A percentile compares a stretch with the other conserved stretches of the same genome.
Conservation (phyloP, 1,140 invertebrate genomes). For the Marisa cornuarietis region DNA sequence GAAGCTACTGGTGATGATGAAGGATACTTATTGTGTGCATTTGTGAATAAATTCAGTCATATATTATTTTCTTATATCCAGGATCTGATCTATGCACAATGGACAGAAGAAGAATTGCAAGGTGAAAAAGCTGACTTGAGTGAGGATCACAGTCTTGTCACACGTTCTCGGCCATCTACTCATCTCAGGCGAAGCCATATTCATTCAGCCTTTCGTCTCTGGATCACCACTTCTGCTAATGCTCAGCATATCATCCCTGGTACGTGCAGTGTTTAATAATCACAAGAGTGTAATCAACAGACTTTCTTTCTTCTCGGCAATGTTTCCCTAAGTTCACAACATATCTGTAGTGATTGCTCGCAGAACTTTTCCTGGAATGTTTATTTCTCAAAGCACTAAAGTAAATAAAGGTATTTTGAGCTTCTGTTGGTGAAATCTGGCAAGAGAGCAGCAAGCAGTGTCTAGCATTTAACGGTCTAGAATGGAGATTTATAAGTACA, state of each 20-base stretch:
- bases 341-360: too few species aligned
- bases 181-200: constrained; percentile 34
- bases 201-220: constrained; percentile 51
- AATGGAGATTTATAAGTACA: too few species aligned
- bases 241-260: constrained; percentile 52
- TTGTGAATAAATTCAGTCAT: neutral
- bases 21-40: neutral
- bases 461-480: too few species aligned
- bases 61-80: constrained; percentile 22
- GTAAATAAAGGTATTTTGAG: too few species aligned
- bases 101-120: constrained; percentile 38
- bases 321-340: too few species aligned
- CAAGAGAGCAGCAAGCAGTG: too few species aligned
- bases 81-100: constrained; percentile 56
- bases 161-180: constrained; percentile 34
- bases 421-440: too few species aligned
- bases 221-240: constrained; percentile 54
- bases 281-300: too few species aligned
- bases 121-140: constrained; percentile 35
- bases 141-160: constrained; percentile 44
- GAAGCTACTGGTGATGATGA: too few species aligned
- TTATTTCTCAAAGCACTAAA: too few species aligned
- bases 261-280: constrained; percentile 12
- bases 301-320: too few species aligned
- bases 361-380: too few species aligned